Percentiles rank a stretch among this genome's conserved stretches.
These are phyloP conservation scores for Ia io DNA, from an alignment of 2,113 vertebrate genomes.

Conservation along the genomic window DNA sequence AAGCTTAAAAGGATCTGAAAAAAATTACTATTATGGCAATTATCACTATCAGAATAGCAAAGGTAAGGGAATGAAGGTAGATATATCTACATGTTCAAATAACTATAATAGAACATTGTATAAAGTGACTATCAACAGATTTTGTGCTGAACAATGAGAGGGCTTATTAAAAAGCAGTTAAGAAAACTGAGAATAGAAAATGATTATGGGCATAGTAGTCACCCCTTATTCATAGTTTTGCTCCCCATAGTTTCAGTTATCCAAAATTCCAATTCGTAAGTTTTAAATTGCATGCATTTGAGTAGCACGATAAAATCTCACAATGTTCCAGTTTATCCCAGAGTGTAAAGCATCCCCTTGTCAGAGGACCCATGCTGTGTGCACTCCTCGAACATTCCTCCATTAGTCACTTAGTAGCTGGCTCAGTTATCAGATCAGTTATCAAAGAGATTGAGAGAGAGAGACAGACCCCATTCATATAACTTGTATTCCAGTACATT, in stretches of 20 bases:
- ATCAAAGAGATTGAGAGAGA: neutral
- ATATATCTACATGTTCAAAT: conserved; percentile 34
- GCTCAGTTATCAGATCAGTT: neutral
- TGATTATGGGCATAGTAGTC: neutral
- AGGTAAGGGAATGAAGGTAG: conserved; percentile 1
- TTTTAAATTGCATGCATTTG: neutral
- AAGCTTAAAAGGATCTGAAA: conserved; percentile 18
- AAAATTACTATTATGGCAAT: neutral
- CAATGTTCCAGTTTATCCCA: neutral
- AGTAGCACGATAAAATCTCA: neutral
- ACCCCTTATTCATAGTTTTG: neutral
- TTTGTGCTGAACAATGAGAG: conserved; percentile 49
- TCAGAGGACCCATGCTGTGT: neutral
- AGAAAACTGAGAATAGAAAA: conserved; percentile 22
- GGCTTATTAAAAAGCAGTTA: conserved; percentile 35
- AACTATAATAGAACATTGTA: conserved; percentile 14
- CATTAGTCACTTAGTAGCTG: neutral
- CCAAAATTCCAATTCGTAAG: neutral
- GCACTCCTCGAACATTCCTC: neutral
- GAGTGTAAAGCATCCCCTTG: neutral
- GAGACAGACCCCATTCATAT: neutral
- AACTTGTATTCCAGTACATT: neutral
- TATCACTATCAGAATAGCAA: conserved; percentile 44
- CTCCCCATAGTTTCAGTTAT: neutral
- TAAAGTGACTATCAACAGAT: conserved; percentile 50